Percentiles rank a stretch among this genome's conserved stretches.
Conservation (phyloP, 2,888 invertebrate genomes). For the Gibbula magus region DNA sequence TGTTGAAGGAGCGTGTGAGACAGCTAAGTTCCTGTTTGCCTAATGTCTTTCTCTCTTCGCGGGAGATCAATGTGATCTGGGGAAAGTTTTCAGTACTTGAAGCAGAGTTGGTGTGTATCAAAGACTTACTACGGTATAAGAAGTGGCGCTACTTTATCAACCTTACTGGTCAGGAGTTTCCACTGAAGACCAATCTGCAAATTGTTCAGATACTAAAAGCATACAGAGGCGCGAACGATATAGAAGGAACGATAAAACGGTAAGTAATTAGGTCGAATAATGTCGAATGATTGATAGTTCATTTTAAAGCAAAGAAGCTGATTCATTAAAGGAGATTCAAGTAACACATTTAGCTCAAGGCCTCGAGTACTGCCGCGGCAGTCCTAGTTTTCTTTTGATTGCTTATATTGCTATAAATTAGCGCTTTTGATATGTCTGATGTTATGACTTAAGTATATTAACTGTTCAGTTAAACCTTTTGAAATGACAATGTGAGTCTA, state of each 20-base stretch:
- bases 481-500: too few relatives aligned
- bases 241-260: slow-evolving; percentile 46
- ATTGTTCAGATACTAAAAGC: slow-evolving; percentile 61
- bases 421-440: too few relatives aligned
- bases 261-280: too few relatives aligned
- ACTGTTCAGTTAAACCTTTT: too few relatives aligned
- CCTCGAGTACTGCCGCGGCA: too few relatives aligned
- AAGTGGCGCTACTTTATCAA: slow-evolving; percentile 70
- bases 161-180: slow-evolving; percentile 66
- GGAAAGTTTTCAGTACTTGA: slow-evolving; percentile 62
- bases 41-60: slow-evolving; percentile 64
- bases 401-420: too few relatives aligned
- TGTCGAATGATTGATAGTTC: too few relatives aligned
- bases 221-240: slow-evolving; percentile 65
- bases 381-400: too few relatives aligned
- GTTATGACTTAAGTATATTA: too few relatives aligned
- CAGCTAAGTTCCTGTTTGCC: slow-evolving; percentile 57
- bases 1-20: slow-evolving; percentile 45
- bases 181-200: slow-evolving; percentile 66
- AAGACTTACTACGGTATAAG: slow-evolving; percentile 44
- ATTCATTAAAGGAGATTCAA: too few relatives aligned
- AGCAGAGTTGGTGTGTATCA: slow-evolving; percentile 67
- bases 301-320: too few relatives aligned
- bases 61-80: slow-evolving; percentile 53
- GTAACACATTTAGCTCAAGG: too few relatives aligned